A percentile compares a stretch with the other conserved stretches of the same genome.
These are phyloP conservation scores for Eurois occulta DNA, from an alignment of 2,888 invertebrate species.

Conservation along the genomic window DNA sequence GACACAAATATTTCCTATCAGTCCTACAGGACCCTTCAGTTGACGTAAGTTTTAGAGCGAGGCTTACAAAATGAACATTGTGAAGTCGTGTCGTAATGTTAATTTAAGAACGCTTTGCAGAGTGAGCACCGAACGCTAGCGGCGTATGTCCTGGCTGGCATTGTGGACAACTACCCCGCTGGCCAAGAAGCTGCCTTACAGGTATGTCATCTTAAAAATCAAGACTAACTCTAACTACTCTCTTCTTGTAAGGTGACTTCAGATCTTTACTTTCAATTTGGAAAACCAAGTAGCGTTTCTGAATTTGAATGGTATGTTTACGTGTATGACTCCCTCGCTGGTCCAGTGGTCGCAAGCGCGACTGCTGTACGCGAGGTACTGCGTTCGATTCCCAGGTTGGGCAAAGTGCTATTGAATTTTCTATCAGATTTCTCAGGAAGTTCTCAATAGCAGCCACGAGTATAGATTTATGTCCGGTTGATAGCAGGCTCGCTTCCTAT, in stretches of 20 bases:
- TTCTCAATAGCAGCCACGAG: too few species aligned
- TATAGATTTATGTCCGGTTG: too few species aligned
- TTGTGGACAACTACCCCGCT: conserved; percentile 96
- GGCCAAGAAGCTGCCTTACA: conserved; percentile 97
- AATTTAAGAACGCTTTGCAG: conserved; percentile 78
- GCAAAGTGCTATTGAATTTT: too few species aligned
- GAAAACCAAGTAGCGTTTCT: background rate
- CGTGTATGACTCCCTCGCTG: too few species aligned
- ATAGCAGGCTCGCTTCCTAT: too few species aligned
- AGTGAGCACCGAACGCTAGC: conserved; percentile 97
- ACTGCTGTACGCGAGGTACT: too few species aligned
- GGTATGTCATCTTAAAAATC: conserved; percentile 67
- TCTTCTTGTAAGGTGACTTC: background rate
- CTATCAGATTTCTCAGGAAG: too few species aligned
- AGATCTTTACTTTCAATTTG: background rate
- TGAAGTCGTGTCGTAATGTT: background rate
- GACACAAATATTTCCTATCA: conserved; percentile 98
- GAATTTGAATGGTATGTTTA: background rate
- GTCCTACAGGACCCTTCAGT: conserved; percentile 97
- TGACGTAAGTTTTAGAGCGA: conserved; percentile 91
- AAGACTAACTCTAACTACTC: too few species aligned
- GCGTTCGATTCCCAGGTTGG: too few species aligned
- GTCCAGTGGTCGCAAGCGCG: too few species aligned
- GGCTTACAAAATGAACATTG: too few species aligned
- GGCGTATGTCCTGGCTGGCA: conserved; percentile 98